Percentiles rank a stretch among this genome's conserved stretches.
phyloP scores from a whole-genome alignment of 1,140 invertebrate genomes.

The Hormaphis cornu region DNA sequence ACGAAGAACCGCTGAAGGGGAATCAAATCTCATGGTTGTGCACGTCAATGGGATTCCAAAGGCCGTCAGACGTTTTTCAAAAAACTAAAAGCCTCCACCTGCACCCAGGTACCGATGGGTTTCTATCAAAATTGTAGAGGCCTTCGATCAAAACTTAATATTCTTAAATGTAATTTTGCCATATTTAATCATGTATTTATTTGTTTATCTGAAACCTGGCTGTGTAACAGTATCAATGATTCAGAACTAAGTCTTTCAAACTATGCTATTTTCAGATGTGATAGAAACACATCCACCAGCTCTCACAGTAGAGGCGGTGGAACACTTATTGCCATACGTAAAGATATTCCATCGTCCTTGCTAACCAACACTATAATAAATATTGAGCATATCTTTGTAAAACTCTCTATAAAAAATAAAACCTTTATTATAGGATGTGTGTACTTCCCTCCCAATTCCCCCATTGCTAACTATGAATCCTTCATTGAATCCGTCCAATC shows the following conservation, averaged over 20 bases:
- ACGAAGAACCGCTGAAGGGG: no score
- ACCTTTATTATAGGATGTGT: neutral
- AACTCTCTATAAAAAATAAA: neutral
- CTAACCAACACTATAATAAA: neutral
- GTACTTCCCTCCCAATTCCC: neutral
- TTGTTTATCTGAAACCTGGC: neutral
- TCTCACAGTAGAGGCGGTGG: neutral
- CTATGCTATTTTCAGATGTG: neutral
- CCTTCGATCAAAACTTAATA: neutral
- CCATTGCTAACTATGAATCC: neutral
- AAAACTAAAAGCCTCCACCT: neutral
- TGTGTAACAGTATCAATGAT: neutral
- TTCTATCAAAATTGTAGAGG: neutral
- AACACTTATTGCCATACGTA: neutral
- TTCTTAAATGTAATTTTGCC: neutral
- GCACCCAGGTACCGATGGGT: neutral
- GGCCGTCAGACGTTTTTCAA: no score
- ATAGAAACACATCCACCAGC: neutral
- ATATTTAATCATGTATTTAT: neutral
- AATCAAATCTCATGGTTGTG: no score
- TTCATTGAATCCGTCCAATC: neutral
- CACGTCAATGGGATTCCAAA: no score
- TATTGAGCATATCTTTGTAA: neutral
- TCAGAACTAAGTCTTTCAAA: neutral
- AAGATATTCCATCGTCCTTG: neutral